Evolutionary conservation across 1,140 invertebrate genomes (phyloP).

Genomic region (Bicyclus anynana): DNA sequence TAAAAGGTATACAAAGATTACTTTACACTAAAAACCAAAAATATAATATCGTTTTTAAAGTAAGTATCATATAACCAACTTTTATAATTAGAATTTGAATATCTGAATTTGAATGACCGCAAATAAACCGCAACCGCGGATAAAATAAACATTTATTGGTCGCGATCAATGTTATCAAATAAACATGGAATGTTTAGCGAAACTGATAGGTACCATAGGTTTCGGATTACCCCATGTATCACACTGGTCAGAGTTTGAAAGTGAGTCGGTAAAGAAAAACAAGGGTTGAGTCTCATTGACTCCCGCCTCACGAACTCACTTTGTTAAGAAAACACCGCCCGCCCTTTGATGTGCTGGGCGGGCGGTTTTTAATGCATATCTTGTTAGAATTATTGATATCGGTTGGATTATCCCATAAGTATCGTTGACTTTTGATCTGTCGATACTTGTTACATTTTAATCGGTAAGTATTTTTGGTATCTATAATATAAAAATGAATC

Average conservation of each 20-base stretch:
- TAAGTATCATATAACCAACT: too few relatives aligned
- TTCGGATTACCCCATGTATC: slow-evolving; percentile 27
- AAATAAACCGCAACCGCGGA: too few relatives aligned
- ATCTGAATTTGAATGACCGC: too few relatives aligned
- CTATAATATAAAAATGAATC: too few relatives aligned
- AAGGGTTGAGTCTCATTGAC: slow-evolving; percentile 49
- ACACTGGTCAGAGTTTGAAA: slow-evolving; percentile 39
- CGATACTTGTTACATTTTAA: background rate
- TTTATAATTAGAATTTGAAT: too few relatives aligned
- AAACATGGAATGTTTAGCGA: slow-evolving; percentile 13
- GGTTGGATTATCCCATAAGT: slow-evolving; percentile 16
- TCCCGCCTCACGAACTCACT: slow-evolving; percentile 44
- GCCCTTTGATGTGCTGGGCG: slow-evolving; percentile 40
- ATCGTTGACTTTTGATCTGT: slow-evolving; percentile 6
- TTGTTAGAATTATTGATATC: slow-evolving; percentile 60
- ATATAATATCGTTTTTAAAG: too few relatives aligned
- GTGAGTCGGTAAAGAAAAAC: slow-evolving; percentile 46
- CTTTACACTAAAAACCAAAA: too few relatives aligned
- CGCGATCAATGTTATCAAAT: background rate
- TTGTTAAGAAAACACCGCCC: slow-evolving; percentile 48
- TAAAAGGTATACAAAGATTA: too few relatives aligned
- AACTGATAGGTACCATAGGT: slow-evolving; percentile 13
- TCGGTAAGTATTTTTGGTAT: too few relatives aligned
- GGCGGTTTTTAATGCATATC: slow-evolving; percentile 51
- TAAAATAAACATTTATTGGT: background rate